A percentile compares a stretch with the other conserved stretches of the same genome.
Conservation (phyloP, 64 coral and sea anemone genomes). For the Stylophora pistillata region DNA sequence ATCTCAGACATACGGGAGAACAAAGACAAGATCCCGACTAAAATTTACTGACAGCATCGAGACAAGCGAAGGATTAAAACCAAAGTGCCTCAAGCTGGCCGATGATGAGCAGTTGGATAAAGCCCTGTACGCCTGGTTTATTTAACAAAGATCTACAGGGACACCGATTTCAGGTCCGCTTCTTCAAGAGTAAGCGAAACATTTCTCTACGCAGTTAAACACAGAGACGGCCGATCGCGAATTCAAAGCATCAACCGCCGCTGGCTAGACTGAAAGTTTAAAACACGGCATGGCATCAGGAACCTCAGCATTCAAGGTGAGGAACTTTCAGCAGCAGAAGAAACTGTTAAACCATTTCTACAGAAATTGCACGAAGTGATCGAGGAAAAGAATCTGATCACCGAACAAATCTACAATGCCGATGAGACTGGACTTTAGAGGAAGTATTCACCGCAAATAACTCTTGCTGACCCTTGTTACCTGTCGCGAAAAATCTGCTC, state of each 20-base stretch:
- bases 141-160: conserved; percentile 54
- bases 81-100: conserved; percentile 24
- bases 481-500: conserved; percentile 42
- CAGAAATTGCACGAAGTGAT: conserved; percentile 52
- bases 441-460: conserved; percentile 43
- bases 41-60: conserved; percentile 59
- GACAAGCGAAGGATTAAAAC: conserved; percentile 50
- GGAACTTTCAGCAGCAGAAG: conserved; percentile 61
- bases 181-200: conserved; percentile 36
- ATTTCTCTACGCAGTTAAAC: conserved; percentile 51
- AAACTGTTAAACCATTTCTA: conserved; percentile 61
- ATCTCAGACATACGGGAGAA: conserved; percentile 46
- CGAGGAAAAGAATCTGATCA: conserved; percentile 43
- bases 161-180: conserved; percentile 44
- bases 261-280: conserved; percentile 54
- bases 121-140: conserved; percentile 54
- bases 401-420: conserved; percentile 49
- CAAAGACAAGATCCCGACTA: conserved; percentile 66
- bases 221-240: conserved; percentile 33
- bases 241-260: conserved; percentile 53
- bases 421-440: conserved; percentile 36
- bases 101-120: conserved; percentile 14
- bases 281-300: conserved; percentile 57
- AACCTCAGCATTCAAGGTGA: conserved; percentile 68
- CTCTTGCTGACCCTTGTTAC: conserved; percentile 35